Base-by-base conservation (phyloP, 2,888 invertebrate genomes). In the Drosophila niveifrons region DNA sequence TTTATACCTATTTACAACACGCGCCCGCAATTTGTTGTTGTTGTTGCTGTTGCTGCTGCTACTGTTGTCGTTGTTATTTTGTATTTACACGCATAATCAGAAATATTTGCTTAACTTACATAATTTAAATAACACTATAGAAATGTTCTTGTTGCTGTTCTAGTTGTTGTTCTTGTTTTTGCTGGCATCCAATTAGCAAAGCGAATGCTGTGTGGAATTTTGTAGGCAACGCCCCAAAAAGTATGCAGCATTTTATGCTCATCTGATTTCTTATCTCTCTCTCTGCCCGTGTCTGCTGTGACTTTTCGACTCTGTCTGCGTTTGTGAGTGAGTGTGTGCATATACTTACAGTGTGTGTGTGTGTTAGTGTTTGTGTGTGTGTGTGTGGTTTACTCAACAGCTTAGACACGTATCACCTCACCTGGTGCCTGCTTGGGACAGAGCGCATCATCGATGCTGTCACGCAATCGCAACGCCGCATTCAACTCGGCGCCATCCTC, bases 321-420 rank as follows among this genome's bases (percentile, higher is more conserved):
- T 48, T 2, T 65, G n/a, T 13, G 29, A 18, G 8, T 10, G 15
- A 50, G 46, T 50, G 47, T 67, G 73, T 67, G 68, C 69, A 66
- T 62, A 44, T 79, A 72, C 66, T 82, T 82, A 82, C 80, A 82
- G 71, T 76, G 73, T 77, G 44, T 13, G 36, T 39, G n/a, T 36
- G 48, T 58, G 34, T 28, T 18, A 13, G 8, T 34, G 6, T n/a
- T 23, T 8, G 29, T 31, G 29, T 31, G 9, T 23, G 23, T 23
- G 23, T 3, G 23, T 23, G 23, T 23, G 23, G 23, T 4, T 23
- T 23, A 23, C 23, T 23, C 23, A 23, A 23, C 23, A 23, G 23
- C 64, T 87, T 91, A 92, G 78, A 92, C 92, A 68, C 92, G 90
- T 76, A 92, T 92, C 69, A 92, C 90, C 82, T 92, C 92, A 50